Evolutionary conservation across 2,113 vertebrate species (phyloP).

Genomic region (Pogonocichla stellata): DNA sequence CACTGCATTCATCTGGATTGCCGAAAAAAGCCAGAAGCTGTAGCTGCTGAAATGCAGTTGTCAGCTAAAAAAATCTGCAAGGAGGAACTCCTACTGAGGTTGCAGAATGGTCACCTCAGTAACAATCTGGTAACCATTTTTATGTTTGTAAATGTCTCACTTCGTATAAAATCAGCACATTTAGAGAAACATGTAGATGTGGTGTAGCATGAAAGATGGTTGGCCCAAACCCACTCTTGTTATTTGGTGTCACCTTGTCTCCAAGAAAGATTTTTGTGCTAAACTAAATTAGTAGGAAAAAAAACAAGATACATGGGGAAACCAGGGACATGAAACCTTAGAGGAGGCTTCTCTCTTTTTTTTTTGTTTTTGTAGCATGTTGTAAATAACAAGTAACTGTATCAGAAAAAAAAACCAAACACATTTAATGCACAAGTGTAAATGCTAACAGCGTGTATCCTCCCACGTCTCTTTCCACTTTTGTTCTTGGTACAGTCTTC

Average conservation of each 20-base stretch:
- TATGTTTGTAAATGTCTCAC: constrained; percentile 7
- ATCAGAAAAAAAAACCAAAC: neutral
- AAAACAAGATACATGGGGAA: neutral
- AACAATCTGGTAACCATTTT: neutral
- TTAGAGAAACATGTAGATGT: neutral
- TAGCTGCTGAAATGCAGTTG: neutral
- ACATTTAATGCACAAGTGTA: constrained; percentile 8
- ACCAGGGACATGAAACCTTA: neutral
- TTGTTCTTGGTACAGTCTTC: constrained; percentile 3
- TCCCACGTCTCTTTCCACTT: constrained; percentile 6
- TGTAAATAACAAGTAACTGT: constrained; percentile 16
- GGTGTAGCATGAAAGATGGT: neutral
- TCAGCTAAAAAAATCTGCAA: neutral
- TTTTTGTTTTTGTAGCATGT: neutral
- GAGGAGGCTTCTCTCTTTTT: neutral
- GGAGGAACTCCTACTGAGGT: neutral
- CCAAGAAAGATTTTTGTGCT: neutral
- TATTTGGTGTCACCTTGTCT: constrained; percentile 12
- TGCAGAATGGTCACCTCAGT: neutral
- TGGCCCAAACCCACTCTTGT: constrained; percentile 34
- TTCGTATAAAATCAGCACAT: neutral
- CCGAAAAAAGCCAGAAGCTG: neutral
- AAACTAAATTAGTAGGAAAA: neutral
- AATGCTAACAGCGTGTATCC: constrained; percentile 23
- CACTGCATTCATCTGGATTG: constrained; percentile 2